phyloP scores from a whole-genome alignment of 2,888 invertebrate genomes.

The Sericinus montela region DNA sequence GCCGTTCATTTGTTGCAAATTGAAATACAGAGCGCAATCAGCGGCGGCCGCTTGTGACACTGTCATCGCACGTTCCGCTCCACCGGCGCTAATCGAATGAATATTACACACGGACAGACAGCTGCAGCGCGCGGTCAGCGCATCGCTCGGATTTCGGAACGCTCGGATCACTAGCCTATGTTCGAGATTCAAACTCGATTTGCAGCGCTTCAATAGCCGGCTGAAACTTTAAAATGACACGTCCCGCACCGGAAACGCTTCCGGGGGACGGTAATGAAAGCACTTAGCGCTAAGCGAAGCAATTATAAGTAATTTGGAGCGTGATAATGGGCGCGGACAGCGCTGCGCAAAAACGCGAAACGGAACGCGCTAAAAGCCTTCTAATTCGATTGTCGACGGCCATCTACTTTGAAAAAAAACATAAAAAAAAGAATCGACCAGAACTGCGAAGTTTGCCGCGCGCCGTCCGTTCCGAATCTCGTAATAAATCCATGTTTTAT shows the following conservation, averaged over 20 bases:
- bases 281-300: constrained; percentile 78
- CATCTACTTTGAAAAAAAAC: constrained; percentile 44
- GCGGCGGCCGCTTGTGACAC: constrained; percentile 56
- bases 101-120: constrained; percentile 56
- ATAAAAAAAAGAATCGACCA: constrained; percentile 31
- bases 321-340: constrained; percentile 73
- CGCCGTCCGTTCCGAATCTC: constrained; percentile 17
- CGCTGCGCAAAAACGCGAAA: constrained; percentile 75
- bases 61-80: constrained; percentile 64
- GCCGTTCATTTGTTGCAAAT: constrained; percentile 47
- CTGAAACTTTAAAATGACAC: constrained; percentile 48
- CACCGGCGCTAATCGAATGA: constrained; percentile 70
- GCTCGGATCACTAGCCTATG: not conserved
- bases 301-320: constrained; percentile 77
- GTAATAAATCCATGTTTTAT: constrained; percentile 11
- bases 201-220: constrained; percentile 25
- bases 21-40: constrained; percentile 21
- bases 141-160: too few species aligned
- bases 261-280: constrained; percentile 69
- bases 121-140: constrained; percentile 23
- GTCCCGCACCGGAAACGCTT: constrained; percentile 53
- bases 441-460: not conserved
- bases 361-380: constrained; percentile 75
- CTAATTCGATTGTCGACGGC: constrained; percentile 74
- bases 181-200: constrained; percentile 24